A percentile compares a stretch with the other conserved stretches of the same genome.
Conservation (phyloP, 2,113 vertebrate species). For the Sorex araneus region DNA sequence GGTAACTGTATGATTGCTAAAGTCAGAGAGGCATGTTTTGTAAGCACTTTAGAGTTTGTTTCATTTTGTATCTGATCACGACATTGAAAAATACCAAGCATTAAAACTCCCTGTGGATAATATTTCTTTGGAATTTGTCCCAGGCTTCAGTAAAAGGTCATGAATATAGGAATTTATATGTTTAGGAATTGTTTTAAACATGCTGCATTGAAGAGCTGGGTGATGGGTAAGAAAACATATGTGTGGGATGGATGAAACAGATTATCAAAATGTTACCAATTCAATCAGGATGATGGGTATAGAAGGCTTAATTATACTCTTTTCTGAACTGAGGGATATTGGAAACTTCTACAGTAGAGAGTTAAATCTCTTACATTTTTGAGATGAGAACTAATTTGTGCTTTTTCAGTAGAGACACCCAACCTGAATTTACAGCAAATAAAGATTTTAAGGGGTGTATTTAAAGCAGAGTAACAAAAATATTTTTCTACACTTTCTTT, state of each 20-base stretch:
- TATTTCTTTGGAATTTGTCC: constrained; percentile 32
- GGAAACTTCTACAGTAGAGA: constrained; percentile 45
- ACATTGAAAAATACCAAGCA: constrained; percentile 58
- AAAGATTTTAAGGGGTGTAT: constrained; percentile 34
- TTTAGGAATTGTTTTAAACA: constrained; percentile 35
- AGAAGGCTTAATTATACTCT: background rate
- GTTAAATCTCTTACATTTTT: constrained; percentile 33
- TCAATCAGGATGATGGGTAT: background rate
- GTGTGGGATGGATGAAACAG: background rate
- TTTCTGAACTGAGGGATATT: background rate
- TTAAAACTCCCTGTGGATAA: constrained; percentile 46
- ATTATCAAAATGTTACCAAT: constrained; percentile 44
- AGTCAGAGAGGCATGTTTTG: constrained; percentile 59
- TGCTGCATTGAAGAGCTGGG: background rate
- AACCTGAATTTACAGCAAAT: constrained; percentile 59
- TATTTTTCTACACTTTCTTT: constrained; percentile 52
- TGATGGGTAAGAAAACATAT: background rate
- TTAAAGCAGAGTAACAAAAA: constrained; percentile 46
- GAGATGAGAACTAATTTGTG: constrained; percentile 48
- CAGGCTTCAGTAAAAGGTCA: constrained; percentile 19
- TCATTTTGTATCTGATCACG: no score
- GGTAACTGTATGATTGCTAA: constrained; percentile 58
- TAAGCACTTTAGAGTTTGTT: no score
- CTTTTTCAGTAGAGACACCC: constrained; percentile 48
- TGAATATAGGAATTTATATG: constrained; percentile 20